phyloP scores from a whole-genome alignment of 2,113 vertebrate species.

The Rhinopomastus cyanomelas region DNA sequence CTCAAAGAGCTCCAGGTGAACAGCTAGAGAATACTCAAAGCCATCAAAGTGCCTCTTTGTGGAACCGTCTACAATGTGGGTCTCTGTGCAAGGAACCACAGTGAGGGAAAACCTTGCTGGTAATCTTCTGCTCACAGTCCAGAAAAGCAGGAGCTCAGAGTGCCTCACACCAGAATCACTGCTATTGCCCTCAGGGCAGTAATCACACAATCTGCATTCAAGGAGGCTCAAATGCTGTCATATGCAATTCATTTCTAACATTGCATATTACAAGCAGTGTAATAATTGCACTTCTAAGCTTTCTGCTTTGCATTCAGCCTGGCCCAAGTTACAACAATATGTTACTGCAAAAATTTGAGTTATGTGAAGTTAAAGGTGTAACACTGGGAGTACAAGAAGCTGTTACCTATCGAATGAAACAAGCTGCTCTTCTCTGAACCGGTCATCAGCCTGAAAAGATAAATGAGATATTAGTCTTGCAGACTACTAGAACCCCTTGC shows the following conservation, averaged over 20 bases:
- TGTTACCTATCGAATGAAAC: slow-evolving; percentile 94
- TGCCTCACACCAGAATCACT: not conserved
- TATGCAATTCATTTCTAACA: not conserved
- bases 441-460: slow-evolving; percentile 82
- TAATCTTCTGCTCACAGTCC: not conserved
- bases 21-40: not conserved
- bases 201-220: not conserved
- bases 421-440: slow-evolving; percentile 87
- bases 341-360: not conserved
- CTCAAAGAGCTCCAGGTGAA: not conserved
- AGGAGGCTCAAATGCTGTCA: not conserved
- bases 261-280: not conserved
- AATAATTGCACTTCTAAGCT: not conserved
- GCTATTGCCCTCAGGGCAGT: not conserved
- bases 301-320: not conserved
- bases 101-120: not conserved
- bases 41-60: not conserved
- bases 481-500: not conserved
- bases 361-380: not conserved
- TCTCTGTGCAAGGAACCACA: not conserved
- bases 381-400: not conserved
- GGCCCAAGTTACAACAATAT: not conserved
- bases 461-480: not conserved
- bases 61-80: not conserved
- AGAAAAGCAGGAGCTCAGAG: not conserved